A percentile compares a stretch with the other conserved stretches of the same genome.
These are phyloP conservation scores for Drosophila borealis DNA, from an alignment of 2,888 invertebrate species.

Conservation along the genomic window DNA sequence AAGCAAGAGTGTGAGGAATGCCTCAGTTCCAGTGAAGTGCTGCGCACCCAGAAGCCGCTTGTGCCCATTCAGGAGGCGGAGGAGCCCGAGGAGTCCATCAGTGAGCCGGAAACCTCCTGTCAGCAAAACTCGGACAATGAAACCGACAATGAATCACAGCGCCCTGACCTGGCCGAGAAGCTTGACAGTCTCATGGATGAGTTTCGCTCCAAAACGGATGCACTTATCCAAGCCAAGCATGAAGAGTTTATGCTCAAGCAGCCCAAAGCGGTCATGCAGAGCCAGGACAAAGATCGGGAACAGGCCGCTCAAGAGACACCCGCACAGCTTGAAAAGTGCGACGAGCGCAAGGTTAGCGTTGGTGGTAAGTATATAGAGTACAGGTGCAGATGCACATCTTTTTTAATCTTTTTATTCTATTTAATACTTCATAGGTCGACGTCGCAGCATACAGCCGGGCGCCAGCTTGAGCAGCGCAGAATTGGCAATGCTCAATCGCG, in stretches of 20 bases:
- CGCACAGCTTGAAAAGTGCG: constrained; percentile 48
- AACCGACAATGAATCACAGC: constrained; percentile 86
- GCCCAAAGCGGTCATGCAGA: constrained; percentile 84
- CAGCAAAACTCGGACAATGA: constrained; percentile 85
- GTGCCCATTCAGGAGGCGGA: constrained; percentile 86
- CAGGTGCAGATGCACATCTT: neutral
- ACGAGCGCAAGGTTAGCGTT: constrained; percentile 66
- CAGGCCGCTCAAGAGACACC: constrained; percentile 50
- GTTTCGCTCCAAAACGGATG: constrained; percentile 90
- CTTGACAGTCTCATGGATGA: constrained; percentile 90
- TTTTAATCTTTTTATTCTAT: neutral
- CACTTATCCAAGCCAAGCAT: constrained; percentile 87
- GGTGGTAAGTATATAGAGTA: constrained; percentile 54
- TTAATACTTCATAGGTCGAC: constrained; percentile 72
- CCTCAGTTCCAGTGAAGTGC: constrained; percentile 84
- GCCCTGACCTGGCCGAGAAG: constrained; percentile 90
- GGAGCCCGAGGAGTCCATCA: constrained; percentile 87
- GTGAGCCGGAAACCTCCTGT: constrained; percentile 86
- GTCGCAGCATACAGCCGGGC: constrained; percentile 88
- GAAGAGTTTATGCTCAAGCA: constrained; percentile 87
- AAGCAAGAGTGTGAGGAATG: constrained; percentile 96
- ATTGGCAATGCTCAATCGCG: constrained; percentile 87
- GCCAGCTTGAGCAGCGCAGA: constrained; percentile 87
- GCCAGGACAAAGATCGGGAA: constrained; percentile 80
- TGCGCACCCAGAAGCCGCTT: constrained; percentile 81